Evolutionary conservation across 2,797 vertebrate species (phyloP), one percentile per base, ranked within the genome.

Genomic region (Hyperoplus immaculatus): DNA sequence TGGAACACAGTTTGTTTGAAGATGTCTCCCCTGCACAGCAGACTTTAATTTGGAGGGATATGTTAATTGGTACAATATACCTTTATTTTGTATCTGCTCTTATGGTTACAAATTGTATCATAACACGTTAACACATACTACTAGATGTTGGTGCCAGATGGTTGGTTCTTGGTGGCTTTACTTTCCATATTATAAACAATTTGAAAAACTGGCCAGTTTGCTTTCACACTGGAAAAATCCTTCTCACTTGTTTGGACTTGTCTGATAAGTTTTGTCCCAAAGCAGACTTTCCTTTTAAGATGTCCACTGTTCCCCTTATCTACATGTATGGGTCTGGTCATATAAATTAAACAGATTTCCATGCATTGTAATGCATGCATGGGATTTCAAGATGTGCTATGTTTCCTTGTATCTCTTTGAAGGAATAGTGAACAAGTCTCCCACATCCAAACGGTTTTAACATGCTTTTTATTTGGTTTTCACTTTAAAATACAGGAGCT

Each of bases 211-310:
- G 46, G 7, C 9, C 36, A 11, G 46, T 41, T 68, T 50, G 56
- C 69, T 77, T 18, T 54, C 4, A 38, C 47, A 38, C 12, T 55
- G 51, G 60, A 70, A 75, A 55, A 55, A 45, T 39, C 6, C 12
- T 36, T 53, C 18, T 13, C 61, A 53, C 47, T 54, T 38, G 38
- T 59, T 18, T 4, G 38, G 5, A 59, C 8, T 11, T 36, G 39
- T 45, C 58, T 47, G 54, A 54, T 63, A 53, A 15, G 15, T 80
- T 60, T 59, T 56, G 18, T 67, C 59, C 46, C 45, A 70, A 57
- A 4, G 1, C 54, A 43, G 14, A 1, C 14, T 46, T 43, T 72
- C 5, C 15, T 41, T 41, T 1, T 67, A 11, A 8, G 0, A 46
- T 42, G 29, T n/a, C 9, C 29, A 39, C 56, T 49, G 45, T 18